Conservation (phyloP, 2,888 invertebrate genomes). For the Sthenelais limicola region DNA sequence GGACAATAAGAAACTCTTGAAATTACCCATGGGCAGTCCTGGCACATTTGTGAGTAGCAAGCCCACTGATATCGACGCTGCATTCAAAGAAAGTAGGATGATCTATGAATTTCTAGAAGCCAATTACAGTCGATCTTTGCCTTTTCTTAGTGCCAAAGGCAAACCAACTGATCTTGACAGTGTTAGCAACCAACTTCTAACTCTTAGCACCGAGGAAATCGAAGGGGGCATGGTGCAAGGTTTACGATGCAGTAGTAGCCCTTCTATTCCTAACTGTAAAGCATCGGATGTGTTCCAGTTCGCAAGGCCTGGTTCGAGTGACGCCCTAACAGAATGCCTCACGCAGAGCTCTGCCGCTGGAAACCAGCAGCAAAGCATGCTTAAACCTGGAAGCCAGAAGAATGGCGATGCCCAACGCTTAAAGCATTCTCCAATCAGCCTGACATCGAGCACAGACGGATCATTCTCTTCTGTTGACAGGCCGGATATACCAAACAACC, state of each 20-base stretch:
- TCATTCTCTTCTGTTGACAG: conserved; percentile 14
- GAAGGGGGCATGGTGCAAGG: conserved; percentile 19
- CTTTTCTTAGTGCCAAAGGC: conserved; percentile 27
- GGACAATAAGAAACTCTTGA: conserved; percentile 1
- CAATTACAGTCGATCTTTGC: conserved; percentile 32
- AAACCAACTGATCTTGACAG: conserved; percentile 24
- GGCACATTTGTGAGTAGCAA: conserved; percentile 29
- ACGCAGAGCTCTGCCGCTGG: neutral
- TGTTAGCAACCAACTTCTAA: conserved; percentile 20
- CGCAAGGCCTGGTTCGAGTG: conserved; percentile 12
- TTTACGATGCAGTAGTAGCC: conserved; percentile 23
- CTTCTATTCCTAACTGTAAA: conserved; percentile 26
- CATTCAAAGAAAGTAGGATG: conserved; percentile 29
- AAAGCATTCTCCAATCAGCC: neutral
- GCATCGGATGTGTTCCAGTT: conserved; percentile 26
- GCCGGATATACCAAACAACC: neutral
- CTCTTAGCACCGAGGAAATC: neutral
- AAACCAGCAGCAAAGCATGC: neutral
- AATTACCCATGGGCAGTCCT: conserved; percentile 18
- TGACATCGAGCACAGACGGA: conserved; percentile 11
- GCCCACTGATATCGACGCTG: conserved; percentile 30
- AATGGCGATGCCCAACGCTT: neutral
- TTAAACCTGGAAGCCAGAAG: neutral
- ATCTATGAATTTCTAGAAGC: conserved; percentile 18
- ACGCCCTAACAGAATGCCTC: neutral